Evolutionary conservation across 1,140 invertebrate species (phyloP).

Genomic region (Ganaspis sp.): DNA sequence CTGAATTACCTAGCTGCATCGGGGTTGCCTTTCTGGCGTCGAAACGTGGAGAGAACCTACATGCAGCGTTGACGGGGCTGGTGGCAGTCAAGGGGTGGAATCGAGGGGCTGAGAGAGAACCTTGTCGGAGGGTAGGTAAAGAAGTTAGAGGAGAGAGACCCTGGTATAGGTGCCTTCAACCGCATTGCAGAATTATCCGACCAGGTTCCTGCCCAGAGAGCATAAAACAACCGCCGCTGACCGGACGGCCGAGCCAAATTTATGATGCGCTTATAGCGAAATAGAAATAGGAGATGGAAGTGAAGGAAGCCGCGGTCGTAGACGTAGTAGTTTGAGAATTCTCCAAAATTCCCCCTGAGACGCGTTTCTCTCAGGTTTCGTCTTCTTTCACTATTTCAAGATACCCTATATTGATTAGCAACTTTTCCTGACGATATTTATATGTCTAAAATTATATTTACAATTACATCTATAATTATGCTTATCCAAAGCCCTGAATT

Average conservation of each 20-base stretch:
- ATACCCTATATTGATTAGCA: constrained; percentile 14
- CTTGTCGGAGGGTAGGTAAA: constrained; percentile 28
- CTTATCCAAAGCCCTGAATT: too few species aligned
- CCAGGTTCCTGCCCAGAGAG: constrained; percentile 66
- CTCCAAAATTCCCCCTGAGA: constrained; percentile 11
- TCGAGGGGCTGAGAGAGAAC: constrained; percentile 32
- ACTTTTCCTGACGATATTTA: not conserved
- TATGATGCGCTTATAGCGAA: constrained; percentile 70
- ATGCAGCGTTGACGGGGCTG: constrained; percentile 45
- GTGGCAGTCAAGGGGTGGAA: constrained; percentile 37
- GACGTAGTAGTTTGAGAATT: constrained; percentile 33
- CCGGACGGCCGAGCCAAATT: constrained; percentile 63
- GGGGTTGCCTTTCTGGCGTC: constrained; percentile 39
- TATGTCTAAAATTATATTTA: too few species aligned
- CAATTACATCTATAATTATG: too few species aligned
- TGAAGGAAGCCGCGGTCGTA: constrained; percentile 38
- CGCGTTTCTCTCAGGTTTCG: not conserved
- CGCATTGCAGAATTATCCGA: constrained; percentile 74
- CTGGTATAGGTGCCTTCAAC: constrained; percentile 63
- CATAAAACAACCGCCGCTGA: constrained; percentile 68
- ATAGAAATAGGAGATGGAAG: constrained; percentile 60
- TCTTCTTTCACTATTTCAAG: not conserved
- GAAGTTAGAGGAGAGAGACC: constrained; percentile 36
- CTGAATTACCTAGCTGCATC: constrained; percentile 61
- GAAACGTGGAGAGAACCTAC: constrained; percentile 41